Evolutionary conservation across 2,797 vertebrate genomes (phyloP).

Genomic region (Tragelaphus eurycerus): DNA sequence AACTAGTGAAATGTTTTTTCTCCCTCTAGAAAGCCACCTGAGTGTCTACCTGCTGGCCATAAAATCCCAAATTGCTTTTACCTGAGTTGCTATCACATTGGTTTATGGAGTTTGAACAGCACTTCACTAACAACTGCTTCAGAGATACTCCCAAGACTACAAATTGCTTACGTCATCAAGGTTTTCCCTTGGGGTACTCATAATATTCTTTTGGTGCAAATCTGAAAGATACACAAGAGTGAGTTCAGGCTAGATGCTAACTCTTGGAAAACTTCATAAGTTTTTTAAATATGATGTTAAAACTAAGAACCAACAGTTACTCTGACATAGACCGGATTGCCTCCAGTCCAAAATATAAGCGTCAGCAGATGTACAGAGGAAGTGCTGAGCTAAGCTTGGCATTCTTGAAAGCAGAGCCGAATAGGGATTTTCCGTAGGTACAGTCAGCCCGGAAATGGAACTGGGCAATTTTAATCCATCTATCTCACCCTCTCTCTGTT

Average conservation of each 20-base stretch:
- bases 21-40: not conserved
- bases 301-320: not conserved
- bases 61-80: not conserved
- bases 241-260: not conserved
- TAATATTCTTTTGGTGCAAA: not conserved
- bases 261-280: not conserved
- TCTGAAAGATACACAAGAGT: not conserved
- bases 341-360: not conserved
- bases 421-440: slow-evolving; percentile 5
- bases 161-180: not conserved
- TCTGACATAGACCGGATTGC: not conserved
- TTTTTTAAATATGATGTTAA: not conserved
- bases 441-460: not conserved
- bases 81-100: not conserved
- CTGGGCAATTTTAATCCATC: not conserved
- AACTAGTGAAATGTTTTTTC: not conserved
- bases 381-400: not conserved
- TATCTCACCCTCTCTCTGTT: not conserved
- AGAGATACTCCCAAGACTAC: not conserved
- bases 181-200: not conserved
- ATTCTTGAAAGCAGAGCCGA: slow-evolving; percentile 12
- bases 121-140: not conserved
- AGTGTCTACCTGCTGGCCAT: not conserved
- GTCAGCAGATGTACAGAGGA: not conserved
- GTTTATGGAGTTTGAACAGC: not conserved